Conservation (phyloP, 1,140 invertebrate species). For the Scylla paramamosain region DNA sequence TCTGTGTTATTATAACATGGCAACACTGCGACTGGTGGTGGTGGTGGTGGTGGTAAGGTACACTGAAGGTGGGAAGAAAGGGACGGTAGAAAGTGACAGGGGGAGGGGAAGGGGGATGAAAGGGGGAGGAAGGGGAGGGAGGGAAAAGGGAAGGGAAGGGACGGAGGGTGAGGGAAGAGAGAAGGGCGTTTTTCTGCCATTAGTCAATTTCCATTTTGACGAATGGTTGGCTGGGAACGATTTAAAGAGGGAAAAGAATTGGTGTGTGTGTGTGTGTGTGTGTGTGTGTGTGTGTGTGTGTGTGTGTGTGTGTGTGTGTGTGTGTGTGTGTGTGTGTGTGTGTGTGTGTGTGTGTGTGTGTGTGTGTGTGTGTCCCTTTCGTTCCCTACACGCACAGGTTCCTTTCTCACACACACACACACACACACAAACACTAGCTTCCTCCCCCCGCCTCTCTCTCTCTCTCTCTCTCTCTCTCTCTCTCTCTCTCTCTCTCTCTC, state of each 20-base stretch:
- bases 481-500: not conserved
- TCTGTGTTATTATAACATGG: too few species aligned
- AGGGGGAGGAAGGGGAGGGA: not conserved
- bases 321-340: not conserved
- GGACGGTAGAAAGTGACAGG: too few species aligned
- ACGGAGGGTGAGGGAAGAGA: not conserved
- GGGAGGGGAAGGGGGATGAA: too few species aligned
- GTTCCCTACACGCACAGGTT: too few species aligned
- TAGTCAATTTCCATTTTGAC: not conserved
- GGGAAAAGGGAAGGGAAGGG: not conserved
- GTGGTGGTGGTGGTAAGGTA: not conserved
- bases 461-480: constrained; percentile 17
- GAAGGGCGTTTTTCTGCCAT: not conserved
- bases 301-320: constrained; percentile 20
- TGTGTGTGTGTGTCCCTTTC: too few species aligned
- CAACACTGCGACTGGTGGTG: too few species aligned
- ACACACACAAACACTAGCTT: too few species aligned
- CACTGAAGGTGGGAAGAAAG: too few species aligned
- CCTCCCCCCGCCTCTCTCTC: too few species aligned
- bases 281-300: constrained; percentile 16
- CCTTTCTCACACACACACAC: too few species aligned
- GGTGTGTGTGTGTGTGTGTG: constrained; percentile 11
- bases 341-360: too few species aligned
- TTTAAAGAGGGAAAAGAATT: not conserved
- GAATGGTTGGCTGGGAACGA: not conserved